Evolutionary conservation across 2,888 invertebrate genomes (phyloP), one percentile per base, ranked within the genome.

Genomic region (Steinernema hermaphroditum): DNA sequence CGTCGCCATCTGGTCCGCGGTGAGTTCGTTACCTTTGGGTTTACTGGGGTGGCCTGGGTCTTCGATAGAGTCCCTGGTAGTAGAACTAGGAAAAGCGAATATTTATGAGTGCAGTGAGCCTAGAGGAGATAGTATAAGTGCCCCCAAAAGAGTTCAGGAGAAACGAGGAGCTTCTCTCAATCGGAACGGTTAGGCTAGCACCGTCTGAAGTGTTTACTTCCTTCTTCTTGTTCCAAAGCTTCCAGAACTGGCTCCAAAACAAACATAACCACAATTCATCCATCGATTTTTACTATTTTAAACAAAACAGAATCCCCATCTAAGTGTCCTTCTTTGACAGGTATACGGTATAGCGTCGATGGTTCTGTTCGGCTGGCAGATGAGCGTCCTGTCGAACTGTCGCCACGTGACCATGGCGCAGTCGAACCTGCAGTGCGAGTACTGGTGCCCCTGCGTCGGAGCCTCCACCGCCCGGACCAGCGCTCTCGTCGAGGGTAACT

Each of bases 1-100:
- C 16, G 81, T 86, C 73, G 86, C 85, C 22, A 85, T 86, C 57
- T 86, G 86, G 86, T 81, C 82, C 54, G 75, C 83, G 75, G 86
- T 86, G 69, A 81, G 84, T 82, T 29, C 14, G 19, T 69, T 44
- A 41, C 19, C 19, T 19, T 24, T 50, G 69, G 9, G 34, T 19
- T 16, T 34, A 4, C 2, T 34, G 44, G 32, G 43, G 16, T 12
- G 8, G 8, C 16, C 69, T 69, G 70, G n/a, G n/a, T n/a, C n/a
- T n/a, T n/a, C n/a, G n/a, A 37, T 12, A 12, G 37, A 4, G 37
- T 37, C 6, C 12, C 12, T 37, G 37, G 37, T 8, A 12, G 37
- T n/a, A n/a, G 37, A 37, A 37, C 4, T 37, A 12, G 37, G 37
- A 12, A 37, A 37, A 12, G 37, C n/a, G n/a, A n/a, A n/a, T n/a